Evolutionary conservation across 2,113 vertebrate species (phyloP), one percentile per base, ranked within the genome.

Genomic region (Gymnocephalus cernua): DNA sequence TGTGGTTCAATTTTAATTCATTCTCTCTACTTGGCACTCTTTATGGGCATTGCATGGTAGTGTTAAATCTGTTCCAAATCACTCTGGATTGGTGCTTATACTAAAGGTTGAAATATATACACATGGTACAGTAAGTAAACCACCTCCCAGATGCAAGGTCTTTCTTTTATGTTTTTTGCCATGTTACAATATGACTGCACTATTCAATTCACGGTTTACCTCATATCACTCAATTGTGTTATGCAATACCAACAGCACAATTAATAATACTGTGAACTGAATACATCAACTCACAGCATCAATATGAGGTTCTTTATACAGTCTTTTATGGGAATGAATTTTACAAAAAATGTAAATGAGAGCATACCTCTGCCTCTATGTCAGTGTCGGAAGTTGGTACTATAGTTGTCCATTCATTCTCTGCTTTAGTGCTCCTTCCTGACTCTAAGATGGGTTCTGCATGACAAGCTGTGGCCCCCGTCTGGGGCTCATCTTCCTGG

Each of bases 321-420:
- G 27, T 51, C 13, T 50, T 65, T 9, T 15, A 51, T 51, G 12
- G 6, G 51, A 59, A 66, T 79, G 0, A 32, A 44, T 38, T 63
- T 50, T 57, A 48, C 1, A 62, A 45, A 61, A 61, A 2, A 59
- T 48, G 27, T 13, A 70, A 79, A 74, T 57, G 14, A 79, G 64
- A 64, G 48, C 90, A 57, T 95, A 95, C 94, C 93, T 94, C 85
- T n/a, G 62, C 59, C 27, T 67, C 58, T 44, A 29, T 25, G 59
- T 88, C 71, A 3, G 44, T 61, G 45, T 85, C 63, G 2, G 45
- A 77, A 58, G 51, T 67, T 4, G 44, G 47, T 68, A 54, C 61
- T 11, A 73, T 63, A 51, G 63, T 21, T 12, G 83, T 14, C 0
- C 84, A 79, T 82, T 88, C 86, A 35, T 79, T 73, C 50, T 83